These are phyloP conservation scores for Acrobeloides nanus DNA, from an alignment of 2,888 invertebrate genomes.

Conservation along the genomic window DNA sequence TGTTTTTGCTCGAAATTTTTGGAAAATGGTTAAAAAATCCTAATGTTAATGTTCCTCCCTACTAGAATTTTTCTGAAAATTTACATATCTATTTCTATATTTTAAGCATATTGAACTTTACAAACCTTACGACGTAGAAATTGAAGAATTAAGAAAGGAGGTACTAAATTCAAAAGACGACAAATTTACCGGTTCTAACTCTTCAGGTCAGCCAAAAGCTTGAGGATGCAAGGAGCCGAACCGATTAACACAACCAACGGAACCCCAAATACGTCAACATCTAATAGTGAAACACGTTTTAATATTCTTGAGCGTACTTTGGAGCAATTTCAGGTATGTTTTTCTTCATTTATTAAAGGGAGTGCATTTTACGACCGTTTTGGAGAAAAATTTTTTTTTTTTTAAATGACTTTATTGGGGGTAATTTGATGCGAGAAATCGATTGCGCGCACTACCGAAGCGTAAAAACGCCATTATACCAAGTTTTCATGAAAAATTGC, in stretches of 20 bases:
- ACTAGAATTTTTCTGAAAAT: too few species aligned
- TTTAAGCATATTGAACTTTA: slow-evolving; percentile 38
- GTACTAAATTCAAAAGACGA: slow-evolving; percentile 21
- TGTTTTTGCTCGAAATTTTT: too few species aligned
- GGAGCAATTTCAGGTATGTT: slow-evolving; percentile 43
- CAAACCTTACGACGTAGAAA: slow-evolving; percentile 51
- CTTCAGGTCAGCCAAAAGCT: slow-evolving; percentile 7
- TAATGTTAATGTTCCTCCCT: too few species aligned
- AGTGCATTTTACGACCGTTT: too few species aligned
- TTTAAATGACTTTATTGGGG: background rate
- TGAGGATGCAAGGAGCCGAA: background rate
- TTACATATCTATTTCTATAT: slow-evolving; percentile 10
- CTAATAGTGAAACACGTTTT: slow-evolving; percentile 27
- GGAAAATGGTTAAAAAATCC: too few species aligned
- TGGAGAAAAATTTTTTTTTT: too few species aligned
- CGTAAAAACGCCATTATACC: too few species aligned
- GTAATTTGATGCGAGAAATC: slow-evolving; percentile 8
- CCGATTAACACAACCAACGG: background rate
- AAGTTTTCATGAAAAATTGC: too few species aligned
- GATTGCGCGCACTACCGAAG: background rate
- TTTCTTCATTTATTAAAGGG: too few species aligned
- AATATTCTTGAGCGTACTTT: slow-evolving; percentile 37
- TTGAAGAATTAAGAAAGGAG: slow-evolving; percentile 53
- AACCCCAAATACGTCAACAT: slow-evolving; percentile 6
- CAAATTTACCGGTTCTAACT: slow-evolving; percentile 8